These are phyloP conservation scores for Coptodon bakossiorum DNA, from an alignment of 2,113 vertebrate genomes.

Conservation along the genomic window DNA sequence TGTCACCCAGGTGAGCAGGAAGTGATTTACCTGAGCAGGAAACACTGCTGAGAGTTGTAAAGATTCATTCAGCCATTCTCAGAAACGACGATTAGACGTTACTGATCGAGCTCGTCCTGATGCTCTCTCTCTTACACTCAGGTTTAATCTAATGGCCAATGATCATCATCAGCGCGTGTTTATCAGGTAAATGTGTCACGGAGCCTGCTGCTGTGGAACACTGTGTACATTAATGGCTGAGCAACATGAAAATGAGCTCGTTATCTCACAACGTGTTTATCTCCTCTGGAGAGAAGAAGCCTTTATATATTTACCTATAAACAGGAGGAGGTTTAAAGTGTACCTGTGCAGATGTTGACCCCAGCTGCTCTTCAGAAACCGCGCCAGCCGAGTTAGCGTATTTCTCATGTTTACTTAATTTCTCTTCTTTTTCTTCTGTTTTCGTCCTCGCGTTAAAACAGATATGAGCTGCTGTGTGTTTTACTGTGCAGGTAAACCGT, in stretches of 20 bases:
- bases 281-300: neutral
- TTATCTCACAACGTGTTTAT: neutral
- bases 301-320: neutral
- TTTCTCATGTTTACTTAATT: neutral
- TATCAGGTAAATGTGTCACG: neutral
- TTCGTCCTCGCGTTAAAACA: neutral
- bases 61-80: neutral
- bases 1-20: neutral
- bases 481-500: neutral
- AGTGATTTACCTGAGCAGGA: neutral
- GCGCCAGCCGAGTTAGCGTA: neutral
- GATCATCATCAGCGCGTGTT: neutral
- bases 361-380: neutral
- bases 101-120: neutral
- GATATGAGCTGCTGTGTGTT: neutral
- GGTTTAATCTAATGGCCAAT: neutral
- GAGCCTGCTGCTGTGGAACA: neutral
- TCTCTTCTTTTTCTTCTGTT: neutral
- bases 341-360: neutral
- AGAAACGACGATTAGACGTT: neutral
- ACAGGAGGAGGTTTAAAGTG: neutral
- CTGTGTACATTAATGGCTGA: neutral
- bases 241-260: neutral
- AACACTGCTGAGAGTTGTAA: neutral
- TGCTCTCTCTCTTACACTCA: neutral